phyloP scores from a whole-genome alignment of 92 coral and sea anemone genomes.

The Anthopleura xanthogrammica region DNA sequence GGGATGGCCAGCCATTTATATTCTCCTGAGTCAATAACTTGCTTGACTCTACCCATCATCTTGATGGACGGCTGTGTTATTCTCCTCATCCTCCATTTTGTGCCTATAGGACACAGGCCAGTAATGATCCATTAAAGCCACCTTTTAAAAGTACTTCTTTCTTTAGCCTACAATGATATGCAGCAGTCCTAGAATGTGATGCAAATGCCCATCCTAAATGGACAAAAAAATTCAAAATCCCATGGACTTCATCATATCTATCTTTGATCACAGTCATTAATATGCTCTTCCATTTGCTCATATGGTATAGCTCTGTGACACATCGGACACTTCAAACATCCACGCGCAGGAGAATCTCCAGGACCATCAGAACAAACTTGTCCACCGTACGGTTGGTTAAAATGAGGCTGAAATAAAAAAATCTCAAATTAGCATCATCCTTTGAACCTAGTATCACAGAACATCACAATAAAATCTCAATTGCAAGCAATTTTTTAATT shows the following conservation, averaged over 20 bases:
- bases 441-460: neutral
- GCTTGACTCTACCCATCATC: too few relatives aligned
- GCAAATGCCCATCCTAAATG: neutral
- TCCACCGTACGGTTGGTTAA: neutral
- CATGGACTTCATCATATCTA: neutral
- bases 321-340: slow-evolving; percentile 15
- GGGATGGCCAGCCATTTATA: too few relatives aligned
- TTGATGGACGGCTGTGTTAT: too few relatives aligned
- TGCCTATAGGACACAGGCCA: too few relatives aligned
- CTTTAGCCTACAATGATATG: too few relatives aligned
- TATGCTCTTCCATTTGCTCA: slow-evolving; percentile 23
- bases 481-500: neutral
- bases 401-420: slow-evolving; percentile 6
- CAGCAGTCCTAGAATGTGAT: too few relatives aligned
- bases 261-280: slow-evolving; percentile 27
- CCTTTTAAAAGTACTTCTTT: too few relatives aligned
- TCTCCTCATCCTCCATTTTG: too few relatives aligned
- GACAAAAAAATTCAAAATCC: neutral
- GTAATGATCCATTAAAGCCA: too few relatives aligned
- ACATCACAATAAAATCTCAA: neutral
- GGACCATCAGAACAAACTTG: slow-evolving; percentile 19
- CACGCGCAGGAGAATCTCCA: neutral
- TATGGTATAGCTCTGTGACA: slow-evolving; percentile 12
- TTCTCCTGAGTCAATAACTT: too few relatives aligned
- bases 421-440: neutral